Conservation (phyloP, 2,113 vertebrate genomes). For the Phrynosoma platyrhinos region DNA sequence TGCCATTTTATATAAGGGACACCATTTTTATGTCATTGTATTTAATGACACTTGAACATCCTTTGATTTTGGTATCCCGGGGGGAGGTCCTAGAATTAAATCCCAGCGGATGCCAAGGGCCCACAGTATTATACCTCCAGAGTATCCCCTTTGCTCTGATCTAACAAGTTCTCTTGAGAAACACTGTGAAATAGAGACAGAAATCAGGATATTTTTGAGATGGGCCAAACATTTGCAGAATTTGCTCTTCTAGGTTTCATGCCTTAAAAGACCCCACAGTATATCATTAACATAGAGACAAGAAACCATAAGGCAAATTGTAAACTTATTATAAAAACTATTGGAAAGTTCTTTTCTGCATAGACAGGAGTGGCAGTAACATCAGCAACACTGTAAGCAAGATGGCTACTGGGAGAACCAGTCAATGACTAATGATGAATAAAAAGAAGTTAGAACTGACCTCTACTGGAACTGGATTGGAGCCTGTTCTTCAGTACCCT, state of each 20-base stretch:
- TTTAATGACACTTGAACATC: no score
- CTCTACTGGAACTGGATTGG: background rate
- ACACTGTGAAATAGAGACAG: no score
- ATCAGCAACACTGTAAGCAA: background rate
- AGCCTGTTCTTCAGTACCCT: background rate
- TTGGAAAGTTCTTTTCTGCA: background rate
- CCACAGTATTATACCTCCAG: background rate
- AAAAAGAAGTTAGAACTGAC: background rate
- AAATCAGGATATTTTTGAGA: background rate
- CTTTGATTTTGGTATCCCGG: no score
- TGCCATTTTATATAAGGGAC: no score
- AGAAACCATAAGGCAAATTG: background rate
- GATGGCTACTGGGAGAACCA: background rate
- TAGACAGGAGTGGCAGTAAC: no score
- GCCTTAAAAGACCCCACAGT: background rate
- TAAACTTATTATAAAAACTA: background rate
- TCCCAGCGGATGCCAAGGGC: no score
- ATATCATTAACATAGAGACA: background rate
- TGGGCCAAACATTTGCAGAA: no score
- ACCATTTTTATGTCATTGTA: no score
- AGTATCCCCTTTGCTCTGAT: background rate
- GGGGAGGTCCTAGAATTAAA: no score
- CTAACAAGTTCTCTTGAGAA: no score
- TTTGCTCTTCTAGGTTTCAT: background rate
- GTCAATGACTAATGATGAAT: background rate